phyloP scores from a whole-genome alignment of 2,113 vertebrate genomes.

The Phylloscopus trochilus region DNA sequence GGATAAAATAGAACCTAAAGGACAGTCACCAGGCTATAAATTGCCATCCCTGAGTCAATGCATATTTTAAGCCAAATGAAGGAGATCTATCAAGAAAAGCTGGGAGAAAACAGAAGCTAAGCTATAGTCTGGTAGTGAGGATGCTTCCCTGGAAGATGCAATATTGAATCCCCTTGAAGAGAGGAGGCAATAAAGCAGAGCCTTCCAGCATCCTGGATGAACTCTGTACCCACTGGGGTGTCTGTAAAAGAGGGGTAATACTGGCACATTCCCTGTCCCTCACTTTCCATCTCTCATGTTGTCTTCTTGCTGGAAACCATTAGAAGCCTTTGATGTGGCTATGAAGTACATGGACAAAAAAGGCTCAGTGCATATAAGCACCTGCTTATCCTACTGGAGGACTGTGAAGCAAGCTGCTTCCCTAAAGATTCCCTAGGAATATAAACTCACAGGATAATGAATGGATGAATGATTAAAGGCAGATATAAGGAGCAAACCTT shows the following conservation, averaged over 20 bases:
- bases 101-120: neutral
- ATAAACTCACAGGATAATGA: neutral
- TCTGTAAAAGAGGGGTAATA: neutral
- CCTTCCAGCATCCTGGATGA: neutral
- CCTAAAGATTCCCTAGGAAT: neutral
- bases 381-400: neutral
- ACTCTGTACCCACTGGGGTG: neutral
- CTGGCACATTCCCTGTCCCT: neutral
- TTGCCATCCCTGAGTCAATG: neutral
- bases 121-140: neutral
- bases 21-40: neutral
- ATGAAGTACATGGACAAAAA: neutral
- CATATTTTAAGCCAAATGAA: neutral
- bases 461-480: neutral
- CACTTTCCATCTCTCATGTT: neutral
- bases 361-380: neutral
- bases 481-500: neutral
- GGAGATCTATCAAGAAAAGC: neutral
- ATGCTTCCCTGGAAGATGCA: neutral
- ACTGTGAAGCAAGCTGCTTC: neutral
- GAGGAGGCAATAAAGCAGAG: neutral
- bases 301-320: neutral
- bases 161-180: neutral
- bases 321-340: neutral
- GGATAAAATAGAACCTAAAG: neutral